Percentiles rank a stretch among this genome's conserved stretches.
Conservation (phyloP, 2,797 vertebrate genomes). For the Erethizon dorsatum region DNA sequence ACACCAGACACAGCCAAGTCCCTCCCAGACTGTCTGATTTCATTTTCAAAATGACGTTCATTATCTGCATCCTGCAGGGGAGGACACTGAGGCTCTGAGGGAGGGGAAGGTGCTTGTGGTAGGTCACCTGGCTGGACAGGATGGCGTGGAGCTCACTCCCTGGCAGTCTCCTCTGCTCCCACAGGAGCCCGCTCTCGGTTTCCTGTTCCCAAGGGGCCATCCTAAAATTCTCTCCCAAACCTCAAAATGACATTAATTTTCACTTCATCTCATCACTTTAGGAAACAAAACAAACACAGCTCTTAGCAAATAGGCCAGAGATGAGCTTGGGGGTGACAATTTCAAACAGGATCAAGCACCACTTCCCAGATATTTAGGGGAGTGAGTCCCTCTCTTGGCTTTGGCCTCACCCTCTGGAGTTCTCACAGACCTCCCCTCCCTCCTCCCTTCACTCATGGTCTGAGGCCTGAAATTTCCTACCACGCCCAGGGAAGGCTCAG, state of each 20-base stretch:
- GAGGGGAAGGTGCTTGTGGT: background rate
- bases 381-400: background rate
- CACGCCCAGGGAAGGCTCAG: too few species aligned
- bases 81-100: background rate
- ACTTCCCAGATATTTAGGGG: background rate
- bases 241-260: constrained; percentile 30
- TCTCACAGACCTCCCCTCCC: background rate
- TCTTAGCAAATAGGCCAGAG: background rate
- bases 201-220: background rate
- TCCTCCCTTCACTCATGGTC: background rate
- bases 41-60: background rate
- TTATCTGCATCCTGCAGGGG: background rate
- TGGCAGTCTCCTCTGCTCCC: background rate
- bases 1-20: background rate
- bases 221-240: background rate
- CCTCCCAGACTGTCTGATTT: background rate
- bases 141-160: background rate
- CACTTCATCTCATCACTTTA: background rate
- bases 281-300: constrained; percentile 18
- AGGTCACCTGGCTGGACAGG: background rate
- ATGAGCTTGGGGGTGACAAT: background rate
- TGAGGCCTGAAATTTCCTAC: background rate
- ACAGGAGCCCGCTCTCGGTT: background rate
- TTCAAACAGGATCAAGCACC: background rate
- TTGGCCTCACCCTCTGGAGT: background rate